Base-by-base conservation (phyloP, 2,888 invertebrate species). In the Fabriciana adippe region DNA sequence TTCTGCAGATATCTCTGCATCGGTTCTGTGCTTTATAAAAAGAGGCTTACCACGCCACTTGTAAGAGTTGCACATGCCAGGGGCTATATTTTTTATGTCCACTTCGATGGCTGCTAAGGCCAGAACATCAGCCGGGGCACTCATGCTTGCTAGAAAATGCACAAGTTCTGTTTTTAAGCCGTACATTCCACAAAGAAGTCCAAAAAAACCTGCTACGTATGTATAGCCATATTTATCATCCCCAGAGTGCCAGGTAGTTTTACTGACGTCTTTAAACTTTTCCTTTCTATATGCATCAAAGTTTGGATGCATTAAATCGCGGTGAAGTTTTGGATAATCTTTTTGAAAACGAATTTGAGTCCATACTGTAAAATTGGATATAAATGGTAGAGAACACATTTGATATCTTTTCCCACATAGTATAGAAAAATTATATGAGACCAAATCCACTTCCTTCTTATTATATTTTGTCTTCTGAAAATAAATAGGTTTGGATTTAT, bases 31-130 rank as follows among this genome's bases (percentile, higher is more conserved):
- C 77, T 94, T 94, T 56, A 97, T 89, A 81, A 97, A 97, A 62
- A 97, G 88, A 0, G 97, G 97, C 81, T 97, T 97, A 66, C 96
- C 96, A 76, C 96, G 93, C 97, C 97, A 97, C 84, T 97, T 97
- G 76, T 95, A 93, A 0, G 95, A 93, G 63, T 90, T 78, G 68
- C 93, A 94, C 73, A 93, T 93, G 26, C 96, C 96, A 76, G 95
- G 95, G 0, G 94, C 93, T 67, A 97, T 94, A 72, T 94, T 94
- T 8, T 81, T 82, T 53, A 97, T 85, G 72, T 96, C 95, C 50
- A 97, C 93, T 92, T 97, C 97, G 70, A 96, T 94, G 74, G 95
- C 93, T n/a, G 97, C 95, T 79, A 96, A 69, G 2, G 97, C 97
- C 55, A 96, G 80, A 4, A 97, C 95, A 79, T 97, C 97, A 45